Base-by-base conservation (phyloP, 2,797 vertebrate species). In the Hybognathus amarus region DNA sequence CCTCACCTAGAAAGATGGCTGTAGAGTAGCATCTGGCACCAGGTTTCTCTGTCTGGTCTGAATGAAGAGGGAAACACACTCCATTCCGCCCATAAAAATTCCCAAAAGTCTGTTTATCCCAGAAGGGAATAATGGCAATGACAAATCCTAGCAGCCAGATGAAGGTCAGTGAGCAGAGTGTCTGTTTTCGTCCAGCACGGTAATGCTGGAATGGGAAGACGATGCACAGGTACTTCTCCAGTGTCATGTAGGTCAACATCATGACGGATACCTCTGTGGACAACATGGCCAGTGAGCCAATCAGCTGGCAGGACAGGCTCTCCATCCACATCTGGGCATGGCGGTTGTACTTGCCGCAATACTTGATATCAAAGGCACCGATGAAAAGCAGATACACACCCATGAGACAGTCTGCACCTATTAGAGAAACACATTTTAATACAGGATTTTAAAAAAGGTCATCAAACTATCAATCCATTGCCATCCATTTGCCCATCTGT, bases 391-490 rank as follows among this genome's bases (percentile, higher is more conserved):
- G 92, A 69, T 93, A 94, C 67, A 94, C 87, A 63, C 92, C 92
- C 93, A 94, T 94, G 66, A 94, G 85, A n/a, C 91, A 90, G 6
- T 93, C 93, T 5, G 93, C 93, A 89, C 92, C 91, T 94, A 84
- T 30, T 7, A 33, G 1, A 66, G 33, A 79, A 11, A 83, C 42
- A 45, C 20, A 56, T 15, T 5, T 22, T 45, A 22, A 59, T 70
- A 67, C 13, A 61, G 8, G 9, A 56, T 45, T 82, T 64, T 24
- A 36, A 10, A 76, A 27, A 36, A 2, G 27, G 18, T 40, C 17
- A 17, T 40, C 7, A 13, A 59, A 30, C 20, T 45, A 42, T 45
- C 13, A 8, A 80, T 56, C 9, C 4, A 70, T 27, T 42, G 9
- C 67, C 17, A 45, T 36, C 7, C 42, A 45, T 45, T 45, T 45